Conservation (phyloP, 2,113 vertebrate species). For the Tor tambroides region DNA sequence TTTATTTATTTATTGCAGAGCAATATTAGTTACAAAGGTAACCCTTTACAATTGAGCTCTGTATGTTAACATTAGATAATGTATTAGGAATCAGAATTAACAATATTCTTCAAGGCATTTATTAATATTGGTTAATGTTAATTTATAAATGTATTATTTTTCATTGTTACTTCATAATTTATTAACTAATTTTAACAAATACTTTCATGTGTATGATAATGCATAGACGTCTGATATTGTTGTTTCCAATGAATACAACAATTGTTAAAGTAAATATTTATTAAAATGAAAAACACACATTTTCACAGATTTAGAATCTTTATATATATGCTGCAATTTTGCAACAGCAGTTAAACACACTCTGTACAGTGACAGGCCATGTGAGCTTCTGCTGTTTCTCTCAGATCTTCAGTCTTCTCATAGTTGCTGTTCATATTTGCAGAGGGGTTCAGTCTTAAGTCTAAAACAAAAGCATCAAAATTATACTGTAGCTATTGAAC, state of each 20-base stretch:
- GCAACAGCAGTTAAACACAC: slow-evolving; percentile 58
- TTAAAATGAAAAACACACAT: background rate
- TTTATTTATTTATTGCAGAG: background rate
- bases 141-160: background rate
- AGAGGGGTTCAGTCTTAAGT: slow-evolving; percentile 34
- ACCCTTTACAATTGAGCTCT: background rate
- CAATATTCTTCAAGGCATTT: background rate
- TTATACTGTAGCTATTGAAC: background rate
- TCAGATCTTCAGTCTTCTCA: slow-evolving; percentile 67
- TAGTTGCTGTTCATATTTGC: slow-evolving; percentile 33
- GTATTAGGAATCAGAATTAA: background rate
- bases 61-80: background rate
- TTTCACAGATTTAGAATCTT: background rate
- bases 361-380: slow-evolving; percentile 69
- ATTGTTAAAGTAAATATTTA: background rate
- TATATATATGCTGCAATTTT: background rate
- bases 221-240: background rate
- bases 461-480: slow-evolving; percentile 55
- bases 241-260: background rate
- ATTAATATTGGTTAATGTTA: background rate
- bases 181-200: background rate
- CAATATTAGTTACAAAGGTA: background rate
- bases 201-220: background rate
- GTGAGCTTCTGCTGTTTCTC: slow-evolving; percentile 66
- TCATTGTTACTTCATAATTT: background rate